These are phyloP conservation scores for Crocodylus rhombifer DNA, from an alignment of 2,797 vertebrate species.

Conservation along the genomic window DNA sequence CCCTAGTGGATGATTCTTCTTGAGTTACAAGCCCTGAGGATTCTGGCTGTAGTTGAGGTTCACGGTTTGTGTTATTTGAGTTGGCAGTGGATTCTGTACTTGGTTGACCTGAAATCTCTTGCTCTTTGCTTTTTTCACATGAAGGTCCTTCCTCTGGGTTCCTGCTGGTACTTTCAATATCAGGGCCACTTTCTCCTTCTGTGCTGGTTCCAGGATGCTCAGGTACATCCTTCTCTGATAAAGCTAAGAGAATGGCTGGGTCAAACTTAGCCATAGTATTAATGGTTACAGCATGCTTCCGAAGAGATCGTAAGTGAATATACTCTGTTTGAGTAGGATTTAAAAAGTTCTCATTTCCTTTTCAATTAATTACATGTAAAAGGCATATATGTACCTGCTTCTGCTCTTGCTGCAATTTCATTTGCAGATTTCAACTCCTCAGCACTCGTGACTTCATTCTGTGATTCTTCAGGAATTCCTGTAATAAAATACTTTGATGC, in stretches of 20 bases:
- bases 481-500: constrained; percentile 39
- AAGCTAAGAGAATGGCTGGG: constrained; percentile 48
- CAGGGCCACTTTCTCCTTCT: constrained; percentile 14
- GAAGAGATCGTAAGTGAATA: neutral
- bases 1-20: constrained; percentile 78
- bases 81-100: constrained; percentile 43
- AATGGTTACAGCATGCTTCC: neutral
- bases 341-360: neutral
- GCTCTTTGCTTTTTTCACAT: constrained; percentile 27
- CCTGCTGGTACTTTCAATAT: neutral
- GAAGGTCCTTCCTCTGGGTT: constrained; percentile 34
- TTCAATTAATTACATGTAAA: neutral
- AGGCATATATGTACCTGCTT: constrained; percentile 60
- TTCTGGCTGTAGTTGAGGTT: constrained; percentile 76
- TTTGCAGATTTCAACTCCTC: constrained; percentile 58
- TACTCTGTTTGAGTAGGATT: neutral
- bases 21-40: constrained; percentile 65
- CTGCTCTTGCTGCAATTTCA: constrained; percentile 38
- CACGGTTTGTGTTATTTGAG: neutral
- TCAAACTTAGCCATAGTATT: neutral
- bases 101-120: constrained; percentile 4
- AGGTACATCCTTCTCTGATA: constrained; percentile 28
- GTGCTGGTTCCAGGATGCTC: constrained; percentile 62
- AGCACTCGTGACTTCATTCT: constrained; percentile 40
- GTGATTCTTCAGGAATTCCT: constrained; percentile 72